Evolutionary conservation across 2,113 vertebrate genomes (phyloP), one percentile per base, ranked within the genome.

Genomic region (Cygnus atratus): DNA sequence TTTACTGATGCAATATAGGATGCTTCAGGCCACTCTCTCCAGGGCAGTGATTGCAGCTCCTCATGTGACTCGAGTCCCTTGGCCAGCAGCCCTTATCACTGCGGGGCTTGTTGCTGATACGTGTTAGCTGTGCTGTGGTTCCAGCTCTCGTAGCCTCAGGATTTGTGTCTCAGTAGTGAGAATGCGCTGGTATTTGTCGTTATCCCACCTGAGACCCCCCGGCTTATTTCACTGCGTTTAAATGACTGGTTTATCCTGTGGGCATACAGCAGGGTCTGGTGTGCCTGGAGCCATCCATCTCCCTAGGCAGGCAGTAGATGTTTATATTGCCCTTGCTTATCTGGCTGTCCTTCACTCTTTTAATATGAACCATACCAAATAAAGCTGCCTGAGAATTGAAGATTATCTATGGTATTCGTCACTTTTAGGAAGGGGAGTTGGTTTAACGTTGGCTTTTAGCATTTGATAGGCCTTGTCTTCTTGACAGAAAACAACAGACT

Each of bases 401-500:
- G 93, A 90, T 95, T 96, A 94, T 93, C 92, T 44, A 9, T 86
- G 93, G 85, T 89, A 89, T 93, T 96, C 3, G 2, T 96, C 71
- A 46, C 85, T 91, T 72, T 74, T 75, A 71, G 75, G 80, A 93
- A 97, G 59, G 88, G 65, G 87, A 94, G 79, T 33, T 92, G 87
- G 93, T 95, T 91, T 78, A 57, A 62, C 29, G 67, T 43, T 91
- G 93, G 91, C 77, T 92, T 91, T 79, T 70, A 92, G 88, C 73
- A 54, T 95, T 95, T 96, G 85, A 95, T 96, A 77, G 95, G 95
- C 82, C 87, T 77, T 91, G 84, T 96, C 93, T 96, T 87, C 90
- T 96, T 97, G 95, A 97, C 95, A 97, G 96, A 97, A 94, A 97
- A 93, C 94, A 96, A 89, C 91, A 96, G 93, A 52, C 95, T 92